Conservation (phyloP, 2,113 vertebrate genomes). For the Willisornis vidua region DNA sequence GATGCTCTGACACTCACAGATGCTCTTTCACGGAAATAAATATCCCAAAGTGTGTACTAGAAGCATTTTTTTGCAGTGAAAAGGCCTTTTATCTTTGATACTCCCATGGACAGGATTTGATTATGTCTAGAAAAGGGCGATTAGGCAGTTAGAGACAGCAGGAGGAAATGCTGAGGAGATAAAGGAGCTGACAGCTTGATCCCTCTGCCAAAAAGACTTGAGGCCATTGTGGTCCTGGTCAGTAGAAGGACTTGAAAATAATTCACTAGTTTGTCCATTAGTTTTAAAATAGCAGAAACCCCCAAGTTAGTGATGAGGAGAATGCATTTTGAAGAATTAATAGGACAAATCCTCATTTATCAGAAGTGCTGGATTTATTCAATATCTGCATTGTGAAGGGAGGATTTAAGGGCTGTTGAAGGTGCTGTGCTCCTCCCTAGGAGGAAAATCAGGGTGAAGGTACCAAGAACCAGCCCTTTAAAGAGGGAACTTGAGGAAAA, state of each 20-base stretch:
- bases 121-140: background rate
- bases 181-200: background rate
- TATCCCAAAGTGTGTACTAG: background rate
- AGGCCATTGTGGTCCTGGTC: background rate
- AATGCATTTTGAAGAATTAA: background rate
- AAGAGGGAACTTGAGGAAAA: background rate
- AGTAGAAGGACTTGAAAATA: background rate
- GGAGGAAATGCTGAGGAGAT: background rate
- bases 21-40: background rate
- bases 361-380: background rate
- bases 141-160: background rate
- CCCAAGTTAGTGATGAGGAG: background rate
- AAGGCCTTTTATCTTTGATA: background rate
- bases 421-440: background rate
- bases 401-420: background rate
- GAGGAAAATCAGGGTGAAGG: background rate
- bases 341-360: background rate
- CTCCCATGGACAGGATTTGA: background rate
- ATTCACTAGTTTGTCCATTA: background rate
- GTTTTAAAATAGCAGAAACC: background rate
- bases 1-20: background rate
- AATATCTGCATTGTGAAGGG: background rate
- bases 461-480: background rate
- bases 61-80: background rate
- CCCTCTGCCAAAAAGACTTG: background rate